Evolutionary conservation across 2,888 invertebrate genomes (phyloP), one percentile per base, ranked within the genome.

Genomic region (Dasysyrphus albostriatus): DNA sequence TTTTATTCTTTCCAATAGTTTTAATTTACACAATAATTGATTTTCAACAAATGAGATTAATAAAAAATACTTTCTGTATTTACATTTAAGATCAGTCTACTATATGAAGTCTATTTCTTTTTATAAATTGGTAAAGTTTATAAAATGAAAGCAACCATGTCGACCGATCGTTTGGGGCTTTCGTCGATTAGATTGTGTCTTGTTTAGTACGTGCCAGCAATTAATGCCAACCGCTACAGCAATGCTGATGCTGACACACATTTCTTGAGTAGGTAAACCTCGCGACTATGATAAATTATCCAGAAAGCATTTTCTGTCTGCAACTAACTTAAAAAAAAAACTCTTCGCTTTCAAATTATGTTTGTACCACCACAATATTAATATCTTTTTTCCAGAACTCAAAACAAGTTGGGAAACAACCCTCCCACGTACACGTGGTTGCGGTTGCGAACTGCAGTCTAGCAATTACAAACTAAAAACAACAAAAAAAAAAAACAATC

Each of bases 381-480:
- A 69, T 73, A 54, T 70, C n/a, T 63, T 63, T 69, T 39, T 56
- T 63, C 12, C 12, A 44, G 24, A 80, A 67, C 24, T 54, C n/a
- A 47, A 75, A 69, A 75, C 73, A 74, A 56, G 54, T 79, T 70
- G 69, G 54, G 54, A 56, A 79, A 70, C 77, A 56, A 82, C 61
- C 82, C 73, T 77, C 85, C 85, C 77, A 82, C 85, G 77, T 85
- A 69, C 77, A 77, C 77, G 69, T 67, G 67, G 49, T 67, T 69
- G 61, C 42, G 81, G 73, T 77, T 69, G 59, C 80, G 77, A 80
- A 65, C 75, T 54, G 65, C 19, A 51, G 37, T 39, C 39, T 54
- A 42, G 72, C 63, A 76, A 82, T 78, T 82, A 49, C 47, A 49
- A 14, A 70, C 34, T 44, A 67, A 73, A 72, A 34, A 44, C 5